phyloP scores from a whole-genome alignment of 1,140 invertebrate genomes.

The Bombus ignitus region DNA sequence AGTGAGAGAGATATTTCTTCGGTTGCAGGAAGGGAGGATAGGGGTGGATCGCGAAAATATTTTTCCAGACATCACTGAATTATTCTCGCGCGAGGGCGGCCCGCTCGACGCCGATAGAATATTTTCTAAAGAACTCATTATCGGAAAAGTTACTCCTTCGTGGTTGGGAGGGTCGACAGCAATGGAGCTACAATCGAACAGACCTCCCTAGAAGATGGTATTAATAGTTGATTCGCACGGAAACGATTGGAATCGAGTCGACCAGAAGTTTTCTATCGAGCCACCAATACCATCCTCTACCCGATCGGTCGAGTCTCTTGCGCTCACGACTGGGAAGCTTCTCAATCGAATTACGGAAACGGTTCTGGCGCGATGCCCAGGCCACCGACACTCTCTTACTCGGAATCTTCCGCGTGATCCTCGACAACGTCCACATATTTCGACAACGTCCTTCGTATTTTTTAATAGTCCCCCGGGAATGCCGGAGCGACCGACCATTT shows the following conservation, averaged over 20 bases:
- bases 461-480: background rate
- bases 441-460: background rate
- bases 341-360: constrained; percentile 58
- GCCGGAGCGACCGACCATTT: background rate
- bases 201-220: constrained; percentile 23
- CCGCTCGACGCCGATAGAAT: constrained; percentile 68
- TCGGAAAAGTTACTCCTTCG: constrained; percentile 57
- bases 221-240: constrained; percentile 65
- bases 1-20: constrained; percentile 4
- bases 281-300: background rate
- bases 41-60: constrained; percentile 65
- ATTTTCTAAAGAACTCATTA: constrained; percentile 72
- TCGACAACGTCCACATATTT: background rate
- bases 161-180: background rate
- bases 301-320: constrained; percentile 2
- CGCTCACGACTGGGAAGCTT: constrained; percentile 23
- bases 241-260: constrained; percentile 56
- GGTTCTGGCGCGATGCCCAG: constrained; percentile 22
- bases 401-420: background rate
- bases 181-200: constrained; percentile 19
- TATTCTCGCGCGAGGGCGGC: constrained; percentile 56
- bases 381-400: background rate
- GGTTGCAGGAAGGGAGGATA: background rate
- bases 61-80: constrained; percentile 69
- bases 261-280: constrained; percentile 57